phyloP scores from a whole-genome alignment of 2,888 invertebrate species.

The Idaea biselata region DNA sequence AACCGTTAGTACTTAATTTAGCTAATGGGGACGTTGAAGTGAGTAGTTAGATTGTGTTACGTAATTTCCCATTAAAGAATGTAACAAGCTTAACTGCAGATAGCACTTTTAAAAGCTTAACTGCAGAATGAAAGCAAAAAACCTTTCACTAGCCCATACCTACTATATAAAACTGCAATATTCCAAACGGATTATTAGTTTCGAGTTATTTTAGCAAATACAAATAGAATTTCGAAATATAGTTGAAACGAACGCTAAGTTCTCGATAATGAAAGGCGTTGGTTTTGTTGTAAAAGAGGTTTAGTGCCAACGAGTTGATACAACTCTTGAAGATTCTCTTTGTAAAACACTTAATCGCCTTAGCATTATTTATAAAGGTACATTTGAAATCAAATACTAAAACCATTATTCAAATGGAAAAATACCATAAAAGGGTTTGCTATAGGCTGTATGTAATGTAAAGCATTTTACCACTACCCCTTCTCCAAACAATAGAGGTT shows the following conservation, averaged over 20 bases:
- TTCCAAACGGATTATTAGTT: not conserved
- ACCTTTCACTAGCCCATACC: no score
- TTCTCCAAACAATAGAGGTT: conserved; percentile 48
- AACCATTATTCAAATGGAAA: conserved; percentile 14
- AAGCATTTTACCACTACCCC: conserved; percentile 37
- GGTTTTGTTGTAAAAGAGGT: not conserved
- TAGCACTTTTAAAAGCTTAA: no score
- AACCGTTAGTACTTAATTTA: not conserved
- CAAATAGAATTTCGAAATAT: not conserved
- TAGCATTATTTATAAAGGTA: not conserved
- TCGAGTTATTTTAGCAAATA: not conserved
- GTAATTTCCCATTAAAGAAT: not conserved
- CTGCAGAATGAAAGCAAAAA: no score
- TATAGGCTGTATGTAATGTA: conserved; percentile 25
- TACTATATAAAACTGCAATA: not conserved
- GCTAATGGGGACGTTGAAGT: not conserved
- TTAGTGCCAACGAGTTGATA: no score
- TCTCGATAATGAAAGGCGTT: not conserved
- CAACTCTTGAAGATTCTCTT: not conserved
- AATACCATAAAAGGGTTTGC: conserved; percentile 33
- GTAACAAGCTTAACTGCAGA: not conserved
- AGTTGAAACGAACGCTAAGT: not conserved
- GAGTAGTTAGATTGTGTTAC: not conserved
- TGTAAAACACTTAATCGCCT: not conserved
- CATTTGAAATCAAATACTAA: not conserved